phyloP scores from a whole-genome alignment of 2,888 invertebrate genomes.

The Thecophora atra region DNA sequence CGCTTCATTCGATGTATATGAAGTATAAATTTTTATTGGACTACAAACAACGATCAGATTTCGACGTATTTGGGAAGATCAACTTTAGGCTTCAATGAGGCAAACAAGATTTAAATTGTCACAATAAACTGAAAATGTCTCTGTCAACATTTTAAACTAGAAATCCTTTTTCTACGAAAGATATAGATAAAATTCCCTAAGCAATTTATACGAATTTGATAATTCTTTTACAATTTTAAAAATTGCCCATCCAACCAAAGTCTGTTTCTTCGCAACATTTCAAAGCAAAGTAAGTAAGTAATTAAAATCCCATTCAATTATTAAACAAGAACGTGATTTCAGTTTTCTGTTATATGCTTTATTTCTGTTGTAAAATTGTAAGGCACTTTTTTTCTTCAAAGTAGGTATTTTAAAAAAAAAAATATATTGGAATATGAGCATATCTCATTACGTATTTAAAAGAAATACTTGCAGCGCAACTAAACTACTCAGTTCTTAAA shows the following conservation, averaged over 20 bases:
- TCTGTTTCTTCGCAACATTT: no score
- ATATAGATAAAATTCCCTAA: no score
- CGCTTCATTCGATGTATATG: neutral
- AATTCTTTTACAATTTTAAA: no score
- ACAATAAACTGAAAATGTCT: no score
- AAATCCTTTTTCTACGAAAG: no score
- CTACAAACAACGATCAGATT: neutral
- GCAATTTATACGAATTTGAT: no score
- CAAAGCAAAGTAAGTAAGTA: no score
- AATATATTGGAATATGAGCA: conserved; percentile 16
- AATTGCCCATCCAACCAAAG: no score
- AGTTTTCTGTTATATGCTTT: conserved; percentile 6
- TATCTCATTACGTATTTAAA: conserved; percentile 12
- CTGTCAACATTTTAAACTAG: no score
- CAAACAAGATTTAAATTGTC: neutral
- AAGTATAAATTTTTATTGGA: conserved; percentile 14
- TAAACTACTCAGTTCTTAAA: conserved; percentile 38
- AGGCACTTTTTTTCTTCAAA: conserved; percentile 24
- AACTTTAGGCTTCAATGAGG: conserved; percentile 25
- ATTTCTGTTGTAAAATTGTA: conserved; percentile 38
- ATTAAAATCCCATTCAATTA: no score
- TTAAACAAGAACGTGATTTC: no score
- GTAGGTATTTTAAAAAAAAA: neutral
- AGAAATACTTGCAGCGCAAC: conserved; percentile 17
- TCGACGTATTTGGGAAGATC: conserved; percentile 25